Conservation (phyloP, 2,888 invertebrate genomes). For the Parnassius mnemosyne region DNA sequence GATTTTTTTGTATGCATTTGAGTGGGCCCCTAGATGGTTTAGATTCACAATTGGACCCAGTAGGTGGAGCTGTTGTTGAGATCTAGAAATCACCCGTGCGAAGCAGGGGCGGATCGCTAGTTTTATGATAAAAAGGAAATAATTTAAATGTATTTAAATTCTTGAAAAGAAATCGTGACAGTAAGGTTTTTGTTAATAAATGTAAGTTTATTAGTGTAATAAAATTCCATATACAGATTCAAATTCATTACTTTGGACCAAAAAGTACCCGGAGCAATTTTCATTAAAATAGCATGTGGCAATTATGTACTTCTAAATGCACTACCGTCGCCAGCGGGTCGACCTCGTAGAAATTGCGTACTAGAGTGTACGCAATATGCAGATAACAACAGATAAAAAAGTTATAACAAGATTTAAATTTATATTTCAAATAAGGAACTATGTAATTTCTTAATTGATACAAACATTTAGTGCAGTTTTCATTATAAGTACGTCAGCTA, state of each 20-base stretch:
- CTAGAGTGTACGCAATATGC: constrained; percentile 9
- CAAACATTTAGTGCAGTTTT: not conserved
- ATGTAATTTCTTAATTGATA: not conserved
- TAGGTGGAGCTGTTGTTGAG: too few species aligned
- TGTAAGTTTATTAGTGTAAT: constrained; percentile 1
- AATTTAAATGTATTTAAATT: too few species aligned
- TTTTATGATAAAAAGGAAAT: too few species aligned
- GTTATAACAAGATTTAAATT: constrained; percentile 7
- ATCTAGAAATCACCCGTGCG: too few species aligned
- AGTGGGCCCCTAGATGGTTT: too few species aligned
- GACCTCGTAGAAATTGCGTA: constrained; percentile 18
- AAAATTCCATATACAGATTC: constrained; percentile 3
- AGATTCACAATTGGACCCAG: too few species aligned
- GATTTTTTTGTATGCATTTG: too few species aligned
- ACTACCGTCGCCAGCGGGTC: constrained; percentile 12
- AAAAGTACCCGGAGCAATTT: constrained; percentile 8
- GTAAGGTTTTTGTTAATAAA: not conserved
- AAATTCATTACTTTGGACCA: constrained; percentile 4
- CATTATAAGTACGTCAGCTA: too few species aligned
- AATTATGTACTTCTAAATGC: constrained; percentile 19
- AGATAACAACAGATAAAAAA: constrained; percentile 15
- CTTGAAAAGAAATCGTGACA: not conserved
- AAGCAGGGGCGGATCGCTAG: too few species aligned
- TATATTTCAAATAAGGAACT: not conserved
- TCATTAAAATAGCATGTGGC: constrained; percentile 11